phyloP scores from a whole-genome alignment of 2,888 invertebrate species.

The Lasioglossum marginatum region DNA sequence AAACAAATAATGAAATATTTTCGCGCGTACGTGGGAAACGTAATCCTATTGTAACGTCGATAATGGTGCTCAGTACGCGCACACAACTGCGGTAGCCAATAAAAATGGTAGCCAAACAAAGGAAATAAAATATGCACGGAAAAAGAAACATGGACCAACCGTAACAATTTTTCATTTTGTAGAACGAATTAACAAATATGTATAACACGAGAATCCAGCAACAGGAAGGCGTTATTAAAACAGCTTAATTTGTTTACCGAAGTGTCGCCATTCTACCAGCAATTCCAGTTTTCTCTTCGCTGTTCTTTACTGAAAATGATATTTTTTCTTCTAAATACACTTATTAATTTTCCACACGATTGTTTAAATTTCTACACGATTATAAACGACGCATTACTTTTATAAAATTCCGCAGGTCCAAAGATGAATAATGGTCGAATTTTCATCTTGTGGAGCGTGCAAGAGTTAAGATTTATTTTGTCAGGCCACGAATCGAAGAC shows the following conservation, averaged over 20 bases:
- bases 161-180: neutral
- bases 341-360: constrained; percentile 1
- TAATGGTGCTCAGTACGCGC: neutral
- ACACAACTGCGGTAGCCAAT: neutral
- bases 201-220: neutral
- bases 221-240: neutral
- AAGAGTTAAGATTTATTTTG: neutral
- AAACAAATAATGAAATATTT: neutral
- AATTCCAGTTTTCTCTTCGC: too few species aligned
- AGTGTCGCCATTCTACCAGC: too few species aligned
- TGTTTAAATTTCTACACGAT: neutral
- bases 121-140: neutral
- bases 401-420: neutral
- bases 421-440: neutral
- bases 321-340: constrained; percentile 5
- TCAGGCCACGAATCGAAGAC: neutral
- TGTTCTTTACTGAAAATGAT: too few species aligned
- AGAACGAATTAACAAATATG: neutral
- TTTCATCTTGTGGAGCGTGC: neutral
- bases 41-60: neutral
- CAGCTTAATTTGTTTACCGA: too few species aligned
- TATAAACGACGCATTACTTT: neutral
- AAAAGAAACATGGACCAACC: neutral
- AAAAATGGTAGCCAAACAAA: neutral
- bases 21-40: neutral